Percentiles rank a stretch among this genome's conserved stretches.
Evolutionary conservation across 2,888 invertebrate genomes (phyloP).

Genomic region (Microctonus hyperodae): DNA sequence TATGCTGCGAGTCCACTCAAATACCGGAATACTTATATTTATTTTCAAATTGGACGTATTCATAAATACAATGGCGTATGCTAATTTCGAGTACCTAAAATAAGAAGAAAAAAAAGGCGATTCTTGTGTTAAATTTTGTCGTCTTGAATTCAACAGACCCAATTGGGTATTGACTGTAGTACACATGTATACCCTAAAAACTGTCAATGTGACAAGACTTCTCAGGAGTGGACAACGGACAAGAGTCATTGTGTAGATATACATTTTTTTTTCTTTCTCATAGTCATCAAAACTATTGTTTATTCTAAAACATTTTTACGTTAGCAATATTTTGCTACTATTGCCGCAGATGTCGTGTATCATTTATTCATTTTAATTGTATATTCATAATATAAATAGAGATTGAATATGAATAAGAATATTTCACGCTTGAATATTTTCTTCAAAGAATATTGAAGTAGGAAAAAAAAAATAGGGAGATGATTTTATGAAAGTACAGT

Average conservation of each 20-base stretch:
- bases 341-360: background rate
- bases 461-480: background rate
- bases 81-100: conserved; percentile 27
- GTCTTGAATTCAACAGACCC: conserved; percentile 10
- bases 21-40: conserved; percentile 8
- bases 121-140: conserved; percentile 20
- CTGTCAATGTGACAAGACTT: background rate
- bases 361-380: background rate
- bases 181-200: background rate
- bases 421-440: background rate
- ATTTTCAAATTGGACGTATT: conserved; percentile 8
- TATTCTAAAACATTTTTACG: background rate
- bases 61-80: conserved; percentile 21
- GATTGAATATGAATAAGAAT: background rate
- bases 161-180: conserved; percentile 22
- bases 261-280: background rate
- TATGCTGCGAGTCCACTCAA: background rate
- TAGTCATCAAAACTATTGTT: background rate
- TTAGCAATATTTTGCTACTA: background rate
- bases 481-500: background rate
- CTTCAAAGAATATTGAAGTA: background rate
- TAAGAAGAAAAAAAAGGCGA: background rate
- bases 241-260: conserved; percentile 1
- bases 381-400: no score
- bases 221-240: conserved; percentile 12